Conservation (phyloP, 1,140 invertebrate species). For the Nautilus pompilius region DNA sequence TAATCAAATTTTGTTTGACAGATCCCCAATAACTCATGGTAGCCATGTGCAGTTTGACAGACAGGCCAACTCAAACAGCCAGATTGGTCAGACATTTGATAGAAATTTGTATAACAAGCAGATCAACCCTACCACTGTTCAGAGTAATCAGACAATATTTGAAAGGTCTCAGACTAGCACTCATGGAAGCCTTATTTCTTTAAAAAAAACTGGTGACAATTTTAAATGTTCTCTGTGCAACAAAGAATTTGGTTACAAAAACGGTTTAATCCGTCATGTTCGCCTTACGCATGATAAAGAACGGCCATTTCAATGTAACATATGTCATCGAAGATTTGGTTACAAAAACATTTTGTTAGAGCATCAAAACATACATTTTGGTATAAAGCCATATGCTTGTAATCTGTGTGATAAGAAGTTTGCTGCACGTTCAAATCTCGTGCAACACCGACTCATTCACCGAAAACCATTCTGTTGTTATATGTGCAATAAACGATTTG, state of each 20-base stretch:
- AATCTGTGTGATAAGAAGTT: constrained; percentile 46
- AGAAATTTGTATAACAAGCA: too few relatives aligned
- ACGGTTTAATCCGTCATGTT: constrained; percentile 37
- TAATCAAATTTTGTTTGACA: too few relatives aligned
- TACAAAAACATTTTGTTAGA: constrained; percentile 44
- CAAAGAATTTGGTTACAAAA: constrained; percentile 37
- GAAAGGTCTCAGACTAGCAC: too few relatives aligned
- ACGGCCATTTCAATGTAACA: constrained; percentile 43
- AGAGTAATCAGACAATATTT: too few relatives aligned
- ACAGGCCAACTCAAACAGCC: too few relatives aligned
- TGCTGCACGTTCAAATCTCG: constrained; percentile 38
- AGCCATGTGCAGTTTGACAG: too few relatives aligned
- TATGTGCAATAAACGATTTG: constrained; percentile 40
- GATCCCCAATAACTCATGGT: too few relatives aligned
- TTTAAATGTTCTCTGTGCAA: constrained; percentile 33
- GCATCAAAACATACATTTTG: constrained; percentile 48
- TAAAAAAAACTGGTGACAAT: constrained; percentile 21
- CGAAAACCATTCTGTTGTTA: constrained; percentile 32
- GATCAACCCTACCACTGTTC: too few relatives aligned
- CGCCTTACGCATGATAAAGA: constrained; percentile 43
- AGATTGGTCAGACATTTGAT: too few relatives aligned
- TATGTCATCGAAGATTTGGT: constrained; percentile 36
- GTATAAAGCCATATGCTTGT: constrained; percentile 46
- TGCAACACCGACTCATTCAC: constrained; percentile 41
- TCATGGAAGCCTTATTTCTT: constrained; percentile 20